Base-by-base conservation (phyloP, 2,888 invertebrate species). In the Eilema griseolum region DNA sequence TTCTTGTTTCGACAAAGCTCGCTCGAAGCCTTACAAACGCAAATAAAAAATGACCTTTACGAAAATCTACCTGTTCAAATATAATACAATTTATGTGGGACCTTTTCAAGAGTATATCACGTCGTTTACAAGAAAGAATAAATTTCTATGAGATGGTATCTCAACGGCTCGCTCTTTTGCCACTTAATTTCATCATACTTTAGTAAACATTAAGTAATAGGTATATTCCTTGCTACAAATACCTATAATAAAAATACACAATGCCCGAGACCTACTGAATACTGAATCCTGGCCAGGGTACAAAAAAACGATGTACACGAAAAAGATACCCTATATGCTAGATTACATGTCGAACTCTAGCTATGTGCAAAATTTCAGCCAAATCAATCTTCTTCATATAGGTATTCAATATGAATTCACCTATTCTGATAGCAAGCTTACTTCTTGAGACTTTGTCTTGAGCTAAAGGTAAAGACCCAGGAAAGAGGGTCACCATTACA, bases 51-150 rank as follows among this genome's bases (percentile, higher is more conserved):
- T 52, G 52, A 20, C 52, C 52, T 8, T 52, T 20, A 20, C n/a
- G 1, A 52, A 52, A 52, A 52, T 52, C 52, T 52, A n/a, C 52
- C 52, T 52, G n/a, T 52, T n/a, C 52, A 52, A 52, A 52, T 52
- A 52, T 52, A n/a, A 52, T n/a, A 52, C n/a, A 52, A 52, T 52
- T 52, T 52, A 52, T 52, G 20, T n/a, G 52, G n/a, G 2, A 52
- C 52, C 52, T 52, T 52, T 52, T n/a, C 20, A 46, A 10, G 52
- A 52, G 52, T 52, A 52, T 52, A n/a, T n/a, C 52, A n/a, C 20
- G 20, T 52, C 52, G 52, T 52, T 52, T 52, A 52, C 52, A n/a
- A 46, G 46, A 46, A 52, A 52, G 52, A 52, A 52, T 52, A 52
- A 20, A 52, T 52, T 52, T 52, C n/a, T 52, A 10, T 52, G 52